A percentile compares a stretch with the other conserved stretches of the same genome.
These are phyloP conservation scores for Discoglossus pictus DNA, from an alignment of 2,797 vertebrate species.

Conservation along the genomic window DNA sequence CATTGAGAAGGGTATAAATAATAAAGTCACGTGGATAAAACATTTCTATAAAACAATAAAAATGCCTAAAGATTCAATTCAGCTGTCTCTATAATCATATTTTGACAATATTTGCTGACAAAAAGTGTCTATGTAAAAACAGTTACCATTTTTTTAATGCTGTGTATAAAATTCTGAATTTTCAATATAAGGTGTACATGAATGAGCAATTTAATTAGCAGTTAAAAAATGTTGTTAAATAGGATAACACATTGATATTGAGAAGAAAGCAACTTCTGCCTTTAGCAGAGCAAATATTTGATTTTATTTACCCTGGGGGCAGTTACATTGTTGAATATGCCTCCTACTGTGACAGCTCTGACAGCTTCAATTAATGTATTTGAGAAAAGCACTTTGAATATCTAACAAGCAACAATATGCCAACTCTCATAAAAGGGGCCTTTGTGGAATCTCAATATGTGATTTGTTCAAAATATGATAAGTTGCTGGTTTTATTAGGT, in stretches of 20 bases:
- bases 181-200: slow-evolving; percentile 19
- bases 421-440: slow-evolving; percentile 13
- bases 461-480: slow-evolving; percentile 42
- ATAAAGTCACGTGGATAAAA: no score
- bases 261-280: slow-evolving; percentile 44
- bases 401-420: slow-evolving; percentile 29
- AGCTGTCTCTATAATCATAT: no score
- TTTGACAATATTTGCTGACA: no score
- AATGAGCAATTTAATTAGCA: slow-evolving; percentile 34
- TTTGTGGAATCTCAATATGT: slow-evolving; percentile 31
- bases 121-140: no score
- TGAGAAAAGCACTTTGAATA: slow-evolving; percentile 29
- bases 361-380: slow-evolving; percentile 52
- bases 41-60: no score
- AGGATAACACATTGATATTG: slow-evolving; percentile 39
- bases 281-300: slow-evolving; percentile 51
- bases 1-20: no score
- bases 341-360: slow-evolving; percentile 46
- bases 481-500: slow-evolving; percentile 32
- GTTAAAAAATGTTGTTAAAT: slow-evolving; percentile 42
- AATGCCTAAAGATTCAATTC: no score
- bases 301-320: slow-evolving; percentile 51
- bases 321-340: slow-evolving; percentile 49
- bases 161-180: no score
- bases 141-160: no score